Base-by-base conservation (phyloP, 2,797 vertebrate species). In the Cynodonichthys magdalenae region DNA sequence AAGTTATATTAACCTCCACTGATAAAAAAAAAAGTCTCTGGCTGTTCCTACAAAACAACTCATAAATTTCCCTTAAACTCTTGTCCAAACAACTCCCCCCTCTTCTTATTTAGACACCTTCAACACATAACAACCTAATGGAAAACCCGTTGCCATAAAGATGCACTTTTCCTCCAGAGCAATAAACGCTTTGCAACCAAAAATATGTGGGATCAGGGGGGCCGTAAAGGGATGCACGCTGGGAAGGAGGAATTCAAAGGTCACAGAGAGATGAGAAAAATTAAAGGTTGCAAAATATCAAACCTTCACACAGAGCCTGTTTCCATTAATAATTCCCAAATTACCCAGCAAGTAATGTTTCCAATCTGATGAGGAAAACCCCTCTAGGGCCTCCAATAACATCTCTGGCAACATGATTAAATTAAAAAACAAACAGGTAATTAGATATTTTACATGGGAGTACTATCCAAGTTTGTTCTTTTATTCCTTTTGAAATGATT, bases 51-150 rank as follows among this genome's bases (percentile, higher is more conserved):
- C 60, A 52, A 77, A 74, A 48, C 36, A 29, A 49, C 66, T 53
- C 58, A 24, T 71, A 36, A 36, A 36, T 36, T 36, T 36, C 8
- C 10, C 34, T 66, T 75, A 69, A 79, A 77, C 53, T 20, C 47
- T 48, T 9, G 39, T 46, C 65, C 29, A 6, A 6, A 6, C 29
- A 6, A 31, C 5, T 52, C 61, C 62, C 19, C 52, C 45, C 10
- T 61, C 28, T 63, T 66, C 46, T 59, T 67, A 69, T 65, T 74
- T 53, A 67, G 57, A 67, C 53, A 44, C 46, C 42, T 52, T 66
- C 65, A 72, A 54, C 69, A 82, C 9, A 62, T 62, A 81, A 74
- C 58, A 60, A 71, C 56, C 57, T 59, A 62, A 79, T 63, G 36
- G 61, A 81, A 89, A 88, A 17, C 15, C 53, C 74, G 65, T 67